Conservation (phyloP, 1,140 invertebrate genomes). For the Pseudomyrmex sp. region DNA sequence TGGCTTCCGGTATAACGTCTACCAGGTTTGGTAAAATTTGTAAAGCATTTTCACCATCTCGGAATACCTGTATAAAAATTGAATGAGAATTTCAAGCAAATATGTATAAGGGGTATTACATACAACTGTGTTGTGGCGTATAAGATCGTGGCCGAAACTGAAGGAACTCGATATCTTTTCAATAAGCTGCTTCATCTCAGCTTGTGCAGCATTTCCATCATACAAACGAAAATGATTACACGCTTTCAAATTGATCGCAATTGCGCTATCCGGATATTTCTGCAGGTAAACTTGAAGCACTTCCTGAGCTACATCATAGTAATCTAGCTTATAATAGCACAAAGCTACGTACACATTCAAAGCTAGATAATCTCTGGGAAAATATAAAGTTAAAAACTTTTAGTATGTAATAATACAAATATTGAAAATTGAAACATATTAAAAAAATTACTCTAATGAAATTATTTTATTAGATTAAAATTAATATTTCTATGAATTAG, state of each 20-base stretch:
- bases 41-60: conserved; percentile 96
- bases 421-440: too few relatives aligned
- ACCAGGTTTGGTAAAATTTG: conserved; percentile 95
- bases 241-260: conserved; percentile 98
- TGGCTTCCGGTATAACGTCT: conserved; percentile 98
- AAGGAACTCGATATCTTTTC: conserved; percentile 92
- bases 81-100: conserved; percentile 5
- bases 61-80: conserved; percentile 88
- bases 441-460: neutral
- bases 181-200: conserved; percentile 91
- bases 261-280: conserved; percentile 96
- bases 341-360: conserved; percentile 98
- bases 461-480: neutral
- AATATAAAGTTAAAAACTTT: neutral
- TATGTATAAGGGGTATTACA: conserved; percentile 35
- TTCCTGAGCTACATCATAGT: conserved; percentile 96
- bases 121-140: conserved; percentile 97
- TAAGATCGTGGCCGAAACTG: conserved; percentile 96
- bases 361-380: conserved; percentile 93
- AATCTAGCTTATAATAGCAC: conserved; percentile 99
- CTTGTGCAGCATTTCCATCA: conserved; percentile 97
- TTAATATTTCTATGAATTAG: neutral
- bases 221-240: conserved; percentile 95
- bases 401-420: too few relatives aligned
- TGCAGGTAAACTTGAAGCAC: conserved; percentile 97